Conservation (phyloP, 2,113 vertebrate species). For the Acinonyx jubatus region DNA sequence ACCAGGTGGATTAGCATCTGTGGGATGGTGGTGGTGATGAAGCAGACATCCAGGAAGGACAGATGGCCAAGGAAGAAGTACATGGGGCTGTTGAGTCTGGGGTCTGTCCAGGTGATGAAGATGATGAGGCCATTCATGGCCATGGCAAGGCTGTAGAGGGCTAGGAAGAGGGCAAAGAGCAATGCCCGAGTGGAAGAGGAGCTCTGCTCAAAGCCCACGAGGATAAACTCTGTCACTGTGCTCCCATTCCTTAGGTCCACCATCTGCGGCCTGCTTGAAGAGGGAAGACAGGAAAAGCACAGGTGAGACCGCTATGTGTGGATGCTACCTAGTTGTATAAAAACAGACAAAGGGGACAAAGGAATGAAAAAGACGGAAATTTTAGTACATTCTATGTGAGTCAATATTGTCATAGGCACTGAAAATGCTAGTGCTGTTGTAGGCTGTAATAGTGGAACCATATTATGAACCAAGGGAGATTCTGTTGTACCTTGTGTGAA, state of each 20-base stretch:
- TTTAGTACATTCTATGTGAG: not conserved
- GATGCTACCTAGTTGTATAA: not conserved
- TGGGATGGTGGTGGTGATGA: conserved; percentile 63
- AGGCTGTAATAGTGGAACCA: not conserved
- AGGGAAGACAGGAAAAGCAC: not conserved
- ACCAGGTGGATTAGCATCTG: conserved; percentile 65
- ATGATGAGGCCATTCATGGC: conserved; percentile 65
- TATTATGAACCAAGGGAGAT: not conserved
- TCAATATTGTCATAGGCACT: not conserved
- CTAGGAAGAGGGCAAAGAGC: conserved; percentile 56
- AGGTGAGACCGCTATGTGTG: not conserved
- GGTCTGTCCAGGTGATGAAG: conserved; percentile 62
- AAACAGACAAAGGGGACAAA: not conserved
- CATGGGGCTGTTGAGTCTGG: conserved; percentile 55
- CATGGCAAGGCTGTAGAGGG: conserved; percentile 58
- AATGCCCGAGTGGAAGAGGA: not conserved
- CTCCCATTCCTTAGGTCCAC: not conserved
- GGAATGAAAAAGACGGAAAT: not conserved
- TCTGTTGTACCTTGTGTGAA: not conserved
- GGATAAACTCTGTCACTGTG: conserved; percentile 61
- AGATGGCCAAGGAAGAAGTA: conserved; percentile 68
- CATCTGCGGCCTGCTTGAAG: not conserved
- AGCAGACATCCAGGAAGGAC: conserved; percentile 60
- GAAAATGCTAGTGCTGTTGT: not conserved
- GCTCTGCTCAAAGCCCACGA: conserved; percentile 52